phyloP scores from a whole-genome alignment of 1,140 invertebrate genomes.

The Antheraea pernyi region DNA sequence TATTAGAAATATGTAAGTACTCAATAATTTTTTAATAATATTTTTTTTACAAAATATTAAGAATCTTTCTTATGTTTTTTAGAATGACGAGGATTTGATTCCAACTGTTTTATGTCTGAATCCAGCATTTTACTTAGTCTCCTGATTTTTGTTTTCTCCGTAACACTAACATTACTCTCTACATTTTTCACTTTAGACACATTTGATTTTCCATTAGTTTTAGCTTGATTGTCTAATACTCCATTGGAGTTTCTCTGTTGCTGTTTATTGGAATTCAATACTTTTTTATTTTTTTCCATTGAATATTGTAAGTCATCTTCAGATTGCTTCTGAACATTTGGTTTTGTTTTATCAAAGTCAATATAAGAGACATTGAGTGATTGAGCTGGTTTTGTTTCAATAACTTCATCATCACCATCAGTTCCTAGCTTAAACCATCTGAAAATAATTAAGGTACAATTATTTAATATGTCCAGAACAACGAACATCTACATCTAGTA shows the following conservation, averaged over 20 bases:
- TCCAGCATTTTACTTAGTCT: constrained; percentile 41
- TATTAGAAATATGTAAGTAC: not conserved
- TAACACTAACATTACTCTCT: constrained; percentile 33
- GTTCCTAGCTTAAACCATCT: constrained; percentile 45
- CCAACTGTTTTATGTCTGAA: constrained; percentile 33
- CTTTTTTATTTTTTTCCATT: constrained; percentile 33
- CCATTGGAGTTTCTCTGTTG: constrained; percentile 22
- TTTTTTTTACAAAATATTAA: not conserved
- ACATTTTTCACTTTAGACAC: constrained; percentile 22
- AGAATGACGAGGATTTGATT: constrained; percentile 27
- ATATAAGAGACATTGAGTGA: constrained; percentile 53
- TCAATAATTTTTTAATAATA: not conserved
- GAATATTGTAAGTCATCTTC: constrained; percentile 33
- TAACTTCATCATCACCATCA: constrained; percentile 47
- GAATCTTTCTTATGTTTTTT: constrained; percentile 41
- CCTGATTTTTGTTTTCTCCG: constrained; percentile 43
- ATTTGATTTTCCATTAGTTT: constrained; percentile 28
- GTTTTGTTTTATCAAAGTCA: constrained; percentile 66
- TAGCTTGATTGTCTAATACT: constrained; percentile 17
- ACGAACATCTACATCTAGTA: too few relatives aligned
- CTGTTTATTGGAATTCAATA: constrained; percentile 22
- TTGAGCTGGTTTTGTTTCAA: constrained; percentile 39
- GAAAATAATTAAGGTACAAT: constrained; percentile 24
- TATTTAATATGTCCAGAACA: not conserved
- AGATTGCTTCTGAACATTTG: constrained; percentile 39